Evolutionary conservation across 2,888 invertebrate species (phyloP).

Genomic region (Acleris holmiana): DNA sequence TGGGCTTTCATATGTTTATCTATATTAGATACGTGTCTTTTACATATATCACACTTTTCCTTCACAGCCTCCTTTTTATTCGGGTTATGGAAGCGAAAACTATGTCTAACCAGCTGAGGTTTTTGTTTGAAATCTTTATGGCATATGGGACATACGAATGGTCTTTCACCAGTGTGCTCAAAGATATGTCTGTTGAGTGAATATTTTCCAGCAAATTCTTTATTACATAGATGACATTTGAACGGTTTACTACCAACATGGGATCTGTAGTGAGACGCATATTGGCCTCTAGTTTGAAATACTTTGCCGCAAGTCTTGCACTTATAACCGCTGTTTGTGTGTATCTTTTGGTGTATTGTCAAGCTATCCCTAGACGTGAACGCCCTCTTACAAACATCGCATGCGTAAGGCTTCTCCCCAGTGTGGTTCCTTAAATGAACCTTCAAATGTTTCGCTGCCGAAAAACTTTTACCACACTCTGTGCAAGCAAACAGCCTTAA

Average conservation of each 20-base stretch:
- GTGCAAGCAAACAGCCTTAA: neutral
- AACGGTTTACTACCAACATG: slow-evolving; percentile 10
- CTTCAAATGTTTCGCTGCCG: slow-evolving; percentile 18
- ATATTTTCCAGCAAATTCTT: slow-evolving; percentile 19
- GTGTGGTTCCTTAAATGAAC: slow-evolving; percentile 19
- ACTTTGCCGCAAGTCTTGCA: slow-evolving; percentile 17
- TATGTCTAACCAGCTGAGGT: slow-evolving; percentile 9
- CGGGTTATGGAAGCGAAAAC: slow-evolving; percentile 8
- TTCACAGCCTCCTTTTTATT: slow-evolving; percentile 12
- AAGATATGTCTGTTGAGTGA: slow-evolving; percentile 22
- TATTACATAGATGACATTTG: slow-evolving; percentile 27
- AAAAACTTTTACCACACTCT: slow-evolving; percentile 22
- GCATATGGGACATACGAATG: slow-evolving; percentile 10
- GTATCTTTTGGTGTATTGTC: slow-evolving; percentile 6
- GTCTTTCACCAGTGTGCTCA: slow-evolving; percentile 16
- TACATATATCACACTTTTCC: slow-evolving; percentile 26
- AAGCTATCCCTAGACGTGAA: slow-evolving; percentile 7
- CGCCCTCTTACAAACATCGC: slow-evolving; percentile 1
- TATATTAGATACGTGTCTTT: slow-evolving; percentile 25
- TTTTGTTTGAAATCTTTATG: slow-evolving; percentile 21
- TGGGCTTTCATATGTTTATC: slow-evolving; percentile 35
- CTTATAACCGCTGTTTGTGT: slow-evolving; percentile 16
- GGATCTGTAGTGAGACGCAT: slow-evolving; percentile 16
- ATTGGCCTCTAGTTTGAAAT: slow-evolving; percentile 14
- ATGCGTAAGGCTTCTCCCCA: slow-evolving; percentile 14